Conservation (phyloP, 2,797 vertebrate species). For the Vespertilio murinus region DNA sequence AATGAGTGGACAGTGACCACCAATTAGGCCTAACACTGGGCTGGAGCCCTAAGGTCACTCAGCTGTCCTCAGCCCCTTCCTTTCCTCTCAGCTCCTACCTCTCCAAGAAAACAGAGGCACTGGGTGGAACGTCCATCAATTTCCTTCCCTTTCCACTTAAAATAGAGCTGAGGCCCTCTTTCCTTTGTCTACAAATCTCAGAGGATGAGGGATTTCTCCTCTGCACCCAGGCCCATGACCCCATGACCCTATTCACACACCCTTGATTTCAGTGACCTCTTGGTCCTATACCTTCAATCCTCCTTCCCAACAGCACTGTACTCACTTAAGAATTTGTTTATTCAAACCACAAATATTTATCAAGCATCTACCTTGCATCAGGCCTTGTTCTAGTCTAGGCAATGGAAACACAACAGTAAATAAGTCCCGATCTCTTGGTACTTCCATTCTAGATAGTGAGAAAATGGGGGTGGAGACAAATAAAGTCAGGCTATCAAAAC, state of each 20-base stretch:
- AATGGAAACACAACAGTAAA: neutral
- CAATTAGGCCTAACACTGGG: neutral
- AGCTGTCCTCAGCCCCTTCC: neutral
- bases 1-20: neutral
- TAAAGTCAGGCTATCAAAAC: neutral
- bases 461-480: neutral
- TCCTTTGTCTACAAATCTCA: neutral
- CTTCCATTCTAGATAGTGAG: neutral
- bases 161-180: neutral
- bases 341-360: neutral
- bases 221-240: neutral
- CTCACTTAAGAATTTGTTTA: slow-evolving; percentile 6
- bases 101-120: slow-evolving; percentile 11
- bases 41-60: neutral
- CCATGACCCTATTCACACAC: neutral
- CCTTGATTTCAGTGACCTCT: neutral
- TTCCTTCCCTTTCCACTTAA: slow-evolving; percentile 15
- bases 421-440: neutral
- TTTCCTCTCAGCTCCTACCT: neutral
- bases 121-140: neutral
- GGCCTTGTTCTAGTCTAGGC: neutral
- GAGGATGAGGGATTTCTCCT: neutral
- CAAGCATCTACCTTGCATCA: neutral
- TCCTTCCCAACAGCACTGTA: neutral
- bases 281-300: neutral